Evolutionary conservation across 2,888 invertebrate species (phyloP), one percentile per base, ranked within the genome.

Genomic region (Cremastobaeus sp.): DNA sequence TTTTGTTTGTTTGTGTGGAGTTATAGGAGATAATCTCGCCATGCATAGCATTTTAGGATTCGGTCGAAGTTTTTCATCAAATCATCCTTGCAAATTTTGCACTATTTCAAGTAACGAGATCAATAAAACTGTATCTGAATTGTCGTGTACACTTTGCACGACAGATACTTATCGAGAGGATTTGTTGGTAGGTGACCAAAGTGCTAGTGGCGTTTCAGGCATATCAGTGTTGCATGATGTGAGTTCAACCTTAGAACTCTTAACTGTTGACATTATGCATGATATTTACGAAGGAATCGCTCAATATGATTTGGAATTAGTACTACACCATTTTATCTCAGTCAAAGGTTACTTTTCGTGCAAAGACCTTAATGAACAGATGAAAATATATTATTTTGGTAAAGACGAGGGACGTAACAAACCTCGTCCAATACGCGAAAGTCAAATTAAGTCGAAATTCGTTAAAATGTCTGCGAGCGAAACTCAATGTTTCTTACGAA

Each of bases 311-410:
- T 43, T 81, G 35, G 72, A 60, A 2, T 21, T 70, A 3, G 62
- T 79, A 17, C 65, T 80, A 0, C 47, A 78, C 37, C 20, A 71
- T 17, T 77, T 78, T 6, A 68, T 79, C 69, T 6, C 25, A 55
- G 5, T 20, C 11, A n/a, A n/a, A 32, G n/a, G 11, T n/a, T 32
- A 32, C 11, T 32, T 32, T n/a, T 32, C 32, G 11, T 32, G 3
- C 3, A 9, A 32, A n/a, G 32, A 32, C 11, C 3, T 77, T 30
- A 60, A 75, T 17, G 43, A 57, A 20, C 34, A 59, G 45, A 71
- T 74, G 21, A 43, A 57, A 20, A 20, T 45, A 15, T 25, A 74
- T 18, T 34, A 18, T 39, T 64, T 37, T 14, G 64, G 70, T 43
- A 18, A 25, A 21, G 65, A 71, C 35, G 69, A 74, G 48, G 25